Evolutionary conservation across 2,888 invertebrate species (phyloP).

Genomic region (Rhabditophanes sp.): DNA sequence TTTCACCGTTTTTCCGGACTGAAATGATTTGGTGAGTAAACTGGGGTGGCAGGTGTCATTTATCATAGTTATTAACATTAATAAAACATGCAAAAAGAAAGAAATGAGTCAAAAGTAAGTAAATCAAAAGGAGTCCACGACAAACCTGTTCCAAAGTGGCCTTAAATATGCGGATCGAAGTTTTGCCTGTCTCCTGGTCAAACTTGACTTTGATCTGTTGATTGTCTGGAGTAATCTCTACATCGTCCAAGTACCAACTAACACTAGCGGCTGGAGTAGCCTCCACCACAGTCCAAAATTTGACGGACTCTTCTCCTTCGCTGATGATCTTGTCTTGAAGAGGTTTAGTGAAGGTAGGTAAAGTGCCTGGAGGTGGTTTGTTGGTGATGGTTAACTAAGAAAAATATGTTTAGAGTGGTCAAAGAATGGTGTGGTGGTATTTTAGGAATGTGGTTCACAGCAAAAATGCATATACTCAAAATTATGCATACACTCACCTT

Average conservation of each 20-base stretch:
- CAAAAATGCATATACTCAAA: slow-evolving; percentile 4
- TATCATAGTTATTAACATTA: neutral
- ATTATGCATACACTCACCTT: slow-evolving; percentile 6
- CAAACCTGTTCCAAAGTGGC: slow-evolving; percentile 19
- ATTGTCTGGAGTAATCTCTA: slow-evolving; percentile 22
- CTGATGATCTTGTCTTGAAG: slow-evolving; percentile 45
- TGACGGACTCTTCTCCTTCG: slow-evolving; percentile 63
- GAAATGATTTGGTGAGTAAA: slow-evolving; percentile 10
- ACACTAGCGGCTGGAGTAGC: slow-evolving; percentile 38
- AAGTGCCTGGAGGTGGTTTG: slow-evolving; percentile 11
- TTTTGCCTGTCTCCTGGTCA: slow-evolving; percentile 36
- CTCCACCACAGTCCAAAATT: slow-evolving; percentile 58
- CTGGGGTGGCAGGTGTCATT: neutral
- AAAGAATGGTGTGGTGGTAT: slow-evolving; percentile 2
- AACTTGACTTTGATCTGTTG: slow-evolving; percentile 58
- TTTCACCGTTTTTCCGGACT: slow-evolving; percentile 30
- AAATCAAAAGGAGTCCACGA: slow-evolving; percentile 3
- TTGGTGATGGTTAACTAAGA: slow-evolving; percentile 17
- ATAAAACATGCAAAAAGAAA: neutral
- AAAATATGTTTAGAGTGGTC: slow-evolving; percentile 1
- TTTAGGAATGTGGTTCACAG: slow-evolving; percentile 1
- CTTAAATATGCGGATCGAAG: slow-evolving; percentile 35
- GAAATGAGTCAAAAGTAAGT: neutral
- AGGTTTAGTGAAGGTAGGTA: slow-evolving; percentile 33
- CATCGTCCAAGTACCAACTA: slow-evolving; percentile 32